Base-by-base conservation (phyloP, 2,888 invertebrate species). In the Acleris literana region DNA sequence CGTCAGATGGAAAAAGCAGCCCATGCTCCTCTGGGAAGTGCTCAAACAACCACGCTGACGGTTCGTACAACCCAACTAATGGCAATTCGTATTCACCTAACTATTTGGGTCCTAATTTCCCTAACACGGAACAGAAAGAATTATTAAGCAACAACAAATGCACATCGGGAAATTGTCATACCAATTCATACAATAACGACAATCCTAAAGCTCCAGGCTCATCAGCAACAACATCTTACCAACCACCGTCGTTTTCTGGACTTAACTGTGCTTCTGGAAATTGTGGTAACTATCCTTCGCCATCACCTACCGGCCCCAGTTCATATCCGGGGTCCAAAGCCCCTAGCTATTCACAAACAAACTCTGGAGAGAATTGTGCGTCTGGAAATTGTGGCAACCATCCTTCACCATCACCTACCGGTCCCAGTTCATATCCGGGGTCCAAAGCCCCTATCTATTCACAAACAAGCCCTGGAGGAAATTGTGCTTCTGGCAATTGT, bases 131-230 rank as follows among this genome's bases (percentile, higher is more conserved):
- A 43, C 39, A 48, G 39, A 60, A 49, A 17, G 49, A 60, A 51
- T 65, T 51, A 46, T 52, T 57, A 57, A 25, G 44, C 44, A 29
- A 48, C 39, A 61, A 54, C 20, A 61, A 62, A 22, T 73, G 73
- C 54, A 64, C 70, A 22, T 66, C 63, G 39, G 72, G 71, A 49
- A 69, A 70, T 33, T 76, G 74, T 71, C 69, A 53, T 33, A 63
- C 69, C 57, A 67, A 59, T 63, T 57, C 62, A 25, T 63, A 59
- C 49, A 39, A 59, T 49, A 59, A 49, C 20, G 58, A 18, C 7
- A 59, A 20, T 17, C 18, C 52, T 29, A 68, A 77, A 60, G 61
- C 69, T 20, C 76, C 80, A n/a, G 33, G 59, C 4, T 85, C 85
- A 57, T 76, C 78, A 39, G 61, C 53, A 43, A 51, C 63, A 16